Evolutionary conservation across 2,113 vertebrate genomes (phyloP), one percentile per base, ranked within the genome.

Genomic region (Peromyscus leucopus): DNA sequence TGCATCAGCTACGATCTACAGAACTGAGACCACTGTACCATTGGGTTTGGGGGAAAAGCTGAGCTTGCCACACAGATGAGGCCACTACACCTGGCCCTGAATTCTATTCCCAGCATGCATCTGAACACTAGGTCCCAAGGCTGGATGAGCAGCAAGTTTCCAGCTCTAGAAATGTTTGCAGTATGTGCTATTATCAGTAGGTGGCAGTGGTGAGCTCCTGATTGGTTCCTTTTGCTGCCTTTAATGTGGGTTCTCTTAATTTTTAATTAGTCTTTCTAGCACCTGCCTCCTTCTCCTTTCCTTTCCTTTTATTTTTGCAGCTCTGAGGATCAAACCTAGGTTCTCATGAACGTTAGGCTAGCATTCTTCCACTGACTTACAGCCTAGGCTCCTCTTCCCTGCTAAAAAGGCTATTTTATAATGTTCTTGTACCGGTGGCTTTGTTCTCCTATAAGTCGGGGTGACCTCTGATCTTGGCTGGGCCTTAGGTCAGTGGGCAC

Each of bases 341-440:
- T 2, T 51, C 51, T 61, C 2, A 2, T 39, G 48, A 0, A 8
- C 39, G 22, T 28, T 57, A 74, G 86, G n/a, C n/a, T 75, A 21
- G 19, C 0, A 10, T 24, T 21, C 2, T 74, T 24, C 26, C n/a
- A 31, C 69, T 4, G 71, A 74, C 51, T 75, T 16, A 72, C 87
- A 89, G 87, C 15, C 36, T 17, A 42, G 51, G 28, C 16, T 9
- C 7, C 31, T 46, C 75, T n/a, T 69, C 28, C 9, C 69, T 93
- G 63, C 75, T 69, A 97, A 96, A 95, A 96, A 80, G 93, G 96
- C 71, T 87, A 79, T 97, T 96, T 96, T 90, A 42, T 97, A 95
- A 36, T 97, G 93, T 88, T 85, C 93, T 91, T 85, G 80, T 96
- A 97, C 98, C 96, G 98, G 95, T 85, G 98, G 93, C 88, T 97